Base-by-base conservation (phyloP, 2,113 vertebrate species). In the Peromyscus polionotus region DNA sequence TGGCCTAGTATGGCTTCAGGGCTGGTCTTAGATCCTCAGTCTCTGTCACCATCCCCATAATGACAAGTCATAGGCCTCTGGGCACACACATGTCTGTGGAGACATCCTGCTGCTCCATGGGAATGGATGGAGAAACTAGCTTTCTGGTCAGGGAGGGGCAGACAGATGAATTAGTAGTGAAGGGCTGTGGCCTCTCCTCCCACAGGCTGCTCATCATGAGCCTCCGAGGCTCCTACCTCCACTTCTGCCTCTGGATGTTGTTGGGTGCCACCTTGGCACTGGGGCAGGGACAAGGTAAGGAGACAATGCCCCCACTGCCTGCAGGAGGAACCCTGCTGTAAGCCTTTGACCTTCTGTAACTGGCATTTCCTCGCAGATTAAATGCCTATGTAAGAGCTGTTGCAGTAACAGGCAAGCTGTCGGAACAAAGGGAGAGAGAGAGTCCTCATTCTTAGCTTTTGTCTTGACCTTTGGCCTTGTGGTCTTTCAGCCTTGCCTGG, bases 241-340 rank as follows among this genome's bases (percentile, higher is more conserved):
- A 36, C 57, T 0, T 59, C 65, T 28, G 75, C 70, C 61, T 97
- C 57, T 96, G 96, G 63, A 89, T 97, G 84, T 95, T 95, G 75
- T 80, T 98, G 91, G n/a, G 90, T 0, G 11, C 83, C 10, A 8
- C 88, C 26, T 54, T 94, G 85, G 94, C 73, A 28, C 42, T 1
- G 2, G 22, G 84, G 39, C 94, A 24, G 51, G 91, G 88, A 75
- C 97, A n/a, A 84, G 97, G 97, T 98, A 95, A 97, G 95, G 20
- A 26, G 48, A 24, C 36, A 36, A 22, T 45, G 16, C 26, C 26
- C 31, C 10, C 26, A 0, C 22, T 36, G 85, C 65, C 65, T 17
- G 0, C 0, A 16, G 20, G 54, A n/a, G 1, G 17, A 45, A 39
- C 45, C 24, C 36, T 2, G 11, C 7, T n/a, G 13, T 12, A 5